phyloP scores from a whole-genome alignment of 1,140 invertebrate species.

The Pogonus chalceus region DNA sequence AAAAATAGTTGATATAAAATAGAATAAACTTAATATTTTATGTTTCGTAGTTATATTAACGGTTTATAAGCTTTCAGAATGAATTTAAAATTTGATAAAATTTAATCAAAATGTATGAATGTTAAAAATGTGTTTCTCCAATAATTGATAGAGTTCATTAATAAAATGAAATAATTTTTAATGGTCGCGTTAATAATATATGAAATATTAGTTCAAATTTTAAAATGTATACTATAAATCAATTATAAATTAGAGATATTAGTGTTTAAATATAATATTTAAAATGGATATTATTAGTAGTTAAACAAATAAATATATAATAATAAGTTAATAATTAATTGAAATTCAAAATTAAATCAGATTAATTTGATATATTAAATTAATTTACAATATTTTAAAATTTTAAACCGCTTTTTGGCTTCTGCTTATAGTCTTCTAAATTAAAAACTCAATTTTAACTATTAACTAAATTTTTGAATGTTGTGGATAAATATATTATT shows the following conservation, averaged over 20 bases:
- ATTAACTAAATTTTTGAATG: no score
- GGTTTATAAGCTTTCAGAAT: no score
- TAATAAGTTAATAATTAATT: neutral
- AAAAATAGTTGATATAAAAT: no score
- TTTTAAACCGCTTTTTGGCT: neutral
- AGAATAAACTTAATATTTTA: no score
- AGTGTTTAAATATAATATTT: neutral
- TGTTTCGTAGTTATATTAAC: no score
- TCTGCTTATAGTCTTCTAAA: neutral
- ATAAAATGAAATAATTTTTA: no score
- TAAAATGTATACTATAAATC: neutral
- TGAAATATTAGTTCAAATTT: neutral
- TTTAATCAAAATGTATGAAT: no score
- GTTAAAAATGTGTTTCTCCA: no score
- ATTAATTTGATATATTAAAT: neutral
- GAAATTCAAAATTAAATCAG: neutral
- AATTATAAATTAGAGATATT: neutral
- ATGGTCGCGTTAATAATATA: slow-evolving; percentile 1
- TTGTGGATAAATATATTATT: no score
- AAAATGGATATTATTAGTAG: neutral
- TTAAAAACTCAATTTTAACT: no score
- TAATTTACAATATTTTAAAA: neutral
- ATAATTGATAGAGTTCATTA: no score
- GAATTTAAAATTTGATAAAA: no score
- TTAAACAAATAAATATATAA: neutral